phyloP scores from a whole-genome alignment of 2,888 invertebrate genomes.

The Actias luna region DNA sequence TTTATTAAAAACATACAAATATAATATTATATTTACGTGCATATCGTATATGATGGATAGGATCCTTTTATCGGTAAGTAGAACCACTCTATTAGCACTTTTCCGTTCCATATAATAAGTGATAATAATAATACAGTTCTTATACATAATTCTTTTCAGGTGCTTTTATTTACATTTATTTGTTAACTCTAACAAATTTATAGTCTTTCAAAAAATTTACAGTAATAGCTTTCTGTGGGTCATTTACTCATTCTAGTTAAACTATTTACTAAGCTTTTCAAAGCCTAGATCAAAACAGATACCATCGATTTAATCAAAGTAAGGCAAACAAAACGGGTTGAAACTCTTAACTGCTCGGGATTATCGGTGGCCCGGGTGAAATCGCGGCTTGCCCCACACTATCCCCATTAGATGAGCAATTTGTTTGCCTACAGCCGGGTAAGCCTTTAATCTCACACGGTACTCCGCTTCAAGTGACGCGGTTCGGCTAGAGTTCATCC shows the following conservation, averaged over 20 bases:
- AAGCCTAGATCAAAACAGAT: slow-evolving; percentile 24
- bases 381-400: slow-evolving; percentile 43
- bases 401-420: slow-evolving; percentile 68
- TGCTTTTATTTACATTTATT: no score
- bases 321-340: slow-evolving; percentile 40
- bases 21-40: no score
- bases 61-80: no score
- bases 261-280: slow-evolving; percentile 6
- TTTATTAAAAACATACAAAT: no score
- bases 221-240: neutral
- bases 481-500: slow-evolving; percentile 25
- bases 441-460: slow-evolving; percentile 65
- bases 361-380: slow-evolving; percentile 42
- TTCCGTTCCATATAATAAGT: no score
- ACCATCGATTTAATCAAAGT: slow-evolving; percentile 38
- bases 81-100: no score
- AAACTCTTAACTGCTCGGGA: slow-evolving; percentile 44
- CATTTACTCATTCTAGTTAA: neutral
- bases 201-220: no score
- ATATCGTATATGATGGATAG: no score
- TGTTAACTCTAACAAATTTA: no score
- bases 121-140: no score
- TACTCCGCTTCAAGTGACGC: slow-evolving; percentile 46
- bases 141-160: no score
- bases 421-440: slow-evolving; percentile 63